Base-by-base conservation (phyloP, 2,797 vertebrate species). In the Siniperca scherzeri region DNA sequence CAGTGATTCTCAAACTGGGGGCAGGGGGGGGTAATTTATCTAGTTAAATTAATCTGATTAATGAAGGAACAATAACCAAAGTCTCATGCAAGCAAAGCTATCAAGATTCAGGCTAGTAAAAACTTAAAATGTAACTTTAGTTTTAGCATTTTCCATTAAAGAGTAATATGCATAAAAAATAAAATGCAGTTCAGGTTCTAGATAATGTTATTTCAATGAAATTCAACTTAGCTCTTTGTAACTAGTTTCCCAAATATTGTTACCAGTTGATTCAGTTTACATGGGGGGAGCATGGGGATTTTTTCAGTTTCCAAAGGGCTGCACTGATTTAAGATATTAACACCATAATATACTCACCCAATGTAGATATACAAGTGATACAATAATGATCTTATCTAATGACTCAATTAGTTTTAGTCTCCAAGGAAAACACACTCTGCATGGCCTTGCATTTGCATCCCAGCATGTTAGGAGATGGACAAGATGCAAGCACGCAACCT, bases 351-450 rank as follows among this genome's bases (percentile, higher is more conserved):
- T 13, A 19, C 46, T 74, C 22, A 50, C 1, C 5, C 1, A 27
- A 25, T 48, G 5, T 14, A 50, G 4, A 19, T 19, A 19, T 40
- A 64, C 33, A 59, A 42, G 42, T 42, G 1, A 53, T 14, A n/a
- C n/a, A n/a, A n/a, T n/a, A n/a, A n/a, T n/a, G n/a, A n/a, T n/a
- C n/a, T n/a, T n/a, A n/a, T n/a, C n/a, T n/a, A n/a, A n/a, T n/a
- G n/a, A n/a, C n/a, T n/a, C n/a, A n/a, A n/a, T n/a, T n/a, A n/a
- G n/a, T n/a, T n/a, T n/a, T n/a, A n/a, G n/a, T n/a, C n/a, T n/a
- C n/a, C n/a, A n/a, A n/a, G 19, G 48, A 69, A 85, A 79, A 76
- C 62, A 62, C 67, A 66, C 38, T 57, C n/a, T n/a, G n/a, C n/a
- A n/a, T n/a, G n/a, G n/a, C n/a, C n/a, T n/a, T n/a, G 16, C 40